Conservation (phyloP, 2,888 invertebrate species). For the Beris chalybata region DNA sequence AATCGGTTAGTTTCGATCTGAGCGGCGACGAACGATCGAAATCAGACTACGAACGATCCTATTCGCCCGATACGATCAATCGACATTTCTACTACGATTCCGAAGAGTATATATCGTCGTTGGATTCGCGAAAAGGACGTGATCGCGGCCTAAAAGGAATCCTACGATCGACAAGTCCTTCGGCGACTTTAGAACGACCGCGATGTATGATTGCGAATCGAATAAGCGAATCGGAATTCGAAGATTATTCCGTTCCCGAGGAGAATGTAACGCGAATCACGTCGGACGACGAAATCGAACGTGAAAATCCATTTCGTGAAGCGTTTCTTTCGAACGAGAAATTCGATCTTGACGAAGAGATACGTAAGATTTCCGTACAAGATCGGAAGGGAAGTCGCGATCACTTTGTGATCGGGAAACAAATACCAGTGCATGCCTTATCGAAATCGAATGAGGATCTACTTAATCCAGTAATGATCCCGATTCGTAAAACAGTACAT, state of each 20-base stretch:
- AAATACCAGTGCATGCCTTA: constrained; percentile 37
- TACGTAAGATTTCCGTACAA: constrained; percentile 46
- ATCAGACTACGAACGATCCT: constrained; percentile 51
- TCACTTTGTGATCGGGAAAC: constrained; percentile 48
- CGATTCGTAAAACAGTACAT: constrained; percentile 27
- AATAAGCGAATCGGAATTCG: constrained; percentile 25
- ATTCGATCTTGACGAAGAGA: constrained; percentile 51
- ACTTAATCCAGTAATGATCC: constrained; percentile 23
- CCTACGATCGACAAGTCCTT: constrained; percentile 52
- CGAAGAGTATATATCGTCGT: constrained; percentile 47
- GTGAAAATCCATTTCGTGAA: constrained; percentile 55
- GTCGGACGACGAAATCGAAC: constrained; percentile 50
- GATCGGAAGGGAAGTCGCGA: constrained; percentile 40
- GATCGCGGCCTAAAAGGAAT: constrained; percentile 48
- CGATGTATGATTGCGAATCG: constrained; percentile 20
- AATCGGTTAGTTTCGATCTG: constrained; percentile 56
- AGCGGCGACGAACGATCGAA: constrained; percentile 54
- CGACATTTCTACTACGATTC: constrained; percentile 50
- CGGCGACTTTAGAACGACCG: constrained; percentile 46
- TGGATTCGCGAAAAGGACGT: constrained; percentile 41
- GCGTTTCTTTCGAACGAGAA: constrained; percentile 45
- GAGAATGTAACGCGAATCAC: constrained; percentile 23
- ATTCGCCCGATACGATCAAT: constrained; percentile 43
- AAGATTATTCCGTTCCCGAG: constrained; percentile 24
- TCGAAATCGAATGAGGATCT: constrained; percentile 52